phyloP scores from a whole-genome alignment of 1,140 invertebrate species.

The Eupeodes corollae region DNA sequence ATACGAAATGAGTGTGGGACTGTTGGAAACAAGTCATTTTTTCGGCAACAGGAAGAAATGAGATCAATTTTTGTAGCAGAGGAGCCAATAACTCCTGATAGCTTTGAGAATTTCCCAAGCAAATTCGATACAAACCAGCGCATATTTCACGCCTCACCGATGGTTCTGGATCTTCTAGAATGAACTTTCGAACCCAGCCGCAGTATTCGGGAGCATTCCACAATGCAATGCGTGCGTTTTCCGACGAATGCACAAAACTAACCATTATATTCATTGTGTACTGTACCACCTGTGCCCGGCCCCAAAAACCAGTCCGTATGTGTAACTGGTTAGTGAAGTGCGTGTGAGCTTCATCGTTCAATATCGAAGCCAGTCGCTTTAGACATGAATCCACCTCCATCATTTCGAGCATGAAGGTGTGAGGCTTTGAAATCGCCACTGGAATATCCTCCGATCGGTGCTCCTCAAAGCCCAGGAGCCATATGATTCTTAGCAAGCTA shows the following conservation, averaged over 20 bases:
- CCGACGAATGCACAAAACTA: slow-evolving; percentile 70
- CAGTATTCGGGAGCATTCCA: slow-evolving; percentile 56
- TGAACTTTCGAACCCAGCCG: slow-evolving; percentile 61
- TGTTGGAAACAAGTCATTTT: slow-evolving; percentile 62
- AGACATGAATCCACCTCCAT: slow-evolving; percentile 75
- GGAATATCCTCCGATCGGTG: slow-evolving; percentile 48
- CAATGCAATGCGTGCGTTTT: slow-evolving; percentile 49
- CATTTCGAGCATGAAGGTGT: slow-evolving; percentile 62
- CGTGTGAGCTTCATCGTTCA: slow-evolving; percentile 71
- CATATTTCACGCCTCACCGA: slow-evolving; percentile 79
- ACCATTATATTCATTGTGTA: slow-evolving; percentile 71
- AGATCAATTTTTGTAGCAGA: slow-evolving; percentile 65
- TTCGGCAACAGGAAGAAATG: slow-evolving; percentile 69
- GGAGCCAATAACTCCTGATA: slow-evolving; percentile 58
- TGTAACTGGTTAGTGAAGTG: slow-evolving; percentile 46
- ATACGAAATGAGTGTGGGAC: slow-evolving; percentile 42
- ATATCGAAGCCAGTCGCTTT: slow-evolving; percentile 69
- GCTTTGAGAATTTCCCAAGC: slow-evolving; percentile 55
- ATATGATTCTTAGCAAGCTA: slow-evolving; percentile 62
- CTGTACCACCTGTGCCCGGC: slow-evolving; percentile 71
- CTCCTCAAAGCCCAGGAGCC: slow-evolving; percentile 67
- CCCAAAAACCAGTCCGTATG: slow-evolving; percentile 80
- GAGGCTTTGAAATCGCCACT: slow-evolving; percentile 49
- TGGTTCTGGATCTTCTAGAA: slow-evolving; percentile 75
- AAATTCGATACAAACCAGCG: slow-evolving; percentile 74